A percentile compares a stretch with the other conserved stretches of the same genome.
Evolutionary conservation across 1,140 invertebrate species (phyloP).

Genomic region (Cydia pomonella): DNA sequence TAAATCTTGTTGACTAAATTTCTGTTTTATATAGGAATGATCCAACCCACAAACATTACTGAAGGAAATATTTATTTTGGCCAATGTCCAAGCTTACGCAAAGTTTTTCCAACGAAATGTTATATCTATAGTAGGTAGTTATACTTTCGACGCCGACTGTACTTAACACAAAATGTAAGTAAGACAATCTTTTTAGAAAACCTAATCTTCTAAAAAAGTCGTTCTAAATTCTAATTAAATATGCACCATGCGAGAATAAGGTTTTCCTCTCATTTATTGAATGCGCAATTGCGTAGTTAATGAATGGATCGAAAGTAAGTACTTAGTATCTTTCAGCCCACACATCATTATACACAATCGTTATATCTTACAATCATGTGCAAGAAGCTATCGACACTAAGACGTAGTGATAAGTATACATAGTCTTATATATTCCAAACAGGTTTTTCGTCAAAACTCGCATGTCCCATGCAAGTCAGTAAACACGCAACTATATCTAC

Average conservation of each 20-base stretch:
- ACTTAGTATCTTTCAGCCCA: not conserved
- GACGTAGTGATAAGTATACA: not conserved
- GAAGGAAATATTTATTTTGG: no score
- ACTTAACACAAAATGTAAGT: not conserved
- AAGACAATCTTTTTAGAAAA: not conserved
- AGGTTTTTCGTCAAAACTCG: conserved; percentile 47
- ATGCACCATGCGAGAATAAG: not conserved
- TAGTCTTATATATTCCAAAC: conserved; percentile 50
- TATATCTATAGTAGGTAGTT: no score
- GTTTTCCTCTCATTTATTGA: not conserved
- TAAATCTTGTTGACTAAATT: not conserved
- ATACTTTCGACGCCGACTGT: no score
- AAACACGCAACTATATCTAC: not conserved
- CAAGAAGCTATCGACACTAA: conserved; percentile 46
- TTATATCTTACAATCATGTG: conserved; percentile 43
- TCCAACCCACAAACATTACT: no score
- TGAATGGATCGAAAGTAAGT: not conserved
- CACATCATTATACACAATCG: conserved; percentile 27
- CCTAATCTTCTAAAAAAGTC: no score
- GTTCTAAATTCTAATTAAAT: conserved; percentile 1
- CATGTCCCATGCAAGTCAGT: conserved; percentile 11
- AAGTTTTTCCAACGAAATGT: no score
- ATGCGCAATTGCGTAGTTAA: not conserved
- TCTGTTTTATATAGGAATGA: not conserved
- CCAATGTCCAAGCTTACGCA: no score